phyloP scores from a whole-genome alignment of 1,140 invertebrate genomes.

The Aradophagus sp. region DNA sequence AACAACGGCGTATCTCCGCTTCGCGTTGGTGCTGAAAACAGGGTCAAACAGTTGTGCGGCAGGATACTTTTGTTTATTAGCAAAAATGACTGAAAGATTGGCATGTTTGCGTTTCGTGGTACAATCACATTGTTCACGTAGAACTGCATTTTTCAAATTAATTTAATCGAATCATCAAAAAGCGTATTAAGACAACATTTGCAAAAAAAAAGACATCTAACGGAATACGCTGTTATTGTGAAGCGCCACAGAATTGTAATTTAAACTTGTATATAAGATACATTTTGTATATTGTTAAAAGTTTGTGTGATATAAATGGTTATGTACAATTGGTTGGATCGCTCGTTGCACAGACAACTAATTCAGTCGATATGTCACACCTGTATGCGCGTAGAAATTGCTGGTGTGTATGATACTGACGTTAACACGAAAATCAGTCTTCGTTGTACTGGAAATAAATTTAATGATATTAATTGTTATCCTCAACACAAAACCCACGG shows the following conservation, averaged over 20 bases:
- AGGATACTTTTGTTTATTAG: no score
- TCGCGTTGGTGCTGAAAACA: no score
- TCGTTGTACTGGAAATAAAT: constrained; percentile 34
- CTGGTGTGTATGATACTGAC: constrained; percentile 50
- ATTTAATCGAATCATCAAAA: no score
- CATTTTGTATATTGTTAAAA: constrained; percentile 77
- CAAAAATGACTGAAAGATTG: no score
- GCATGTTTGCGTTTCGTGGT: no score
- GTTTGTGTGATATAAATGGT: constrained; percentile 76
- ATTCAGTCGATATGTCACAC: constrained; percentile 46
- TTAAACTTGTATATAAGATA: constrained; percentile 75
- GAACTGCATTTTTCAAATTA: no score
- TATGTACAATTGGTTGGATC: constrained; percentile 67
- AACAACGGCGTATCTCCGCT: no score
- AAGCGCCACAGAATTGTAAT: constrained; percentile 60
- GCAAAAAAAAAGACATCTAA: no score
- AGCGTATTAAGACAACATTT: no score
- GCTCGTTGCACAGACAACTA: constrained; percentile 50
- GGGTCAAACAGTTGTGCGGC: no score
- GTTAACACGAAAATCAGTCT: constrained; percentile 43
- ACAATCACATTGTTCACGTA: no score
- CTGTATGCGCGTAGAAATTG: constrained; percentile 45
- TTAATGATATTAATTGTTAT: constrained; percentile 45
- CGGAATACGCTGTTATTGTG: no score
- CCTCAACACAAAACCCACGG: constrained; percentile 36